These are phyloP conservation scores for Thinocorus orbignyianus DNA, from an alignment of 2,113 vertebrate genomes.

Conservation along the genomic window DNA sequence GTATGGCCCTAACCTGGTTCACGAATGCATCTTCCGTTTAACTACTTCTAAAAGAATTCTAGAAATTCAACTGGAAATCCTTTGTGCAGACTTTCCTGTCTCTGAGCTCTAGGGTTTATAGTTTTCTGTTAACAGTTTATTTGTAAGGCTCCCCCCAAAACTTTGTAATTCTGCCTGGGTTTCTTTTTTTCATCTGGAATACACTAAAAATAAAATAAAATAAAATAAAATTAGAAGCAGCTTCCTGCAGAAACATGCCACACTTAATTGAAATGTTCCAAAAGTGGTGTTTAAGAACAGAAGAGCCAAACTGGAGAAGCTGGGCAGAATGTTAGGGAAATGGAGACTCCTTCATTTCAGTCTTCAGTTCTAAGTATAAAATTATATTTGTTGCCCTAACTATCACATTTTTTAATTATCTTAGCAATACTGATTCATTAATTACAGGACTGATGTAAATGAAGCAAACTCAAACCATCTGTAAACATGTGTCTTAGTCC, in stretches of 20 bases:
- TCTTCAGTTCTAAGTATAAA: background rate
- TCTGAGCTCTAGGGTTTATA: background rate
- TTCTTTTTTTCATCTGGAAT: background rate
- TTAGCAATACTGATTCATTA: background rate
- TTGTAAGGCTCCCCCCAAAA: rapidly evolving
- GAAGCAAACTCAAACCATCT: background rate
- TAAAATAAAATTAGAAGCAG: no score
- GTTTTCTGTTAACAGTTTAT: background rate
- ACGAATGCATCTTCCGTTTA: background rate
- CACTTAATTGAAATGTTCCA: rapidly evolving
- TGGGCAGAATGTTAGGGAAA: background rate
- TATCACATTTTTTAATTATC: background rate
- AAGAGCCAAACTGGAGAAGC: background rate
- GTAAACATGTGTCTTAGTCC: background rate
- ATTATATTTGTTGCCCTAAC: background rate
- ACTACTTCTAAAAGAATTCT: background rate
- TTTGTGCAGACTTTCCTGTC: background rate
- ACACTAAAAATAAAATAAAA: no score
- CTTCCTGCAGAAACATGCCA: background rate
- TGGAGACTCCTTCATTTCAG: background rate
- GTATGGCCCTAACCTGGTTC: background rate
- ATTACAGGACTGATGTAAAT: background rate
- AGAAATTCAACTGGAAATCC: background rate
- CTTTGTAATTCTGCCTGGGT: background rate
- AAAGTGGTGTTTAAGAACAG: background rate